Percentiles rank a stretch among this genome's conserved stretches.
Conservation (phyloP, 2,888 invertebrate species). For the Alcis repandata region DNA sequence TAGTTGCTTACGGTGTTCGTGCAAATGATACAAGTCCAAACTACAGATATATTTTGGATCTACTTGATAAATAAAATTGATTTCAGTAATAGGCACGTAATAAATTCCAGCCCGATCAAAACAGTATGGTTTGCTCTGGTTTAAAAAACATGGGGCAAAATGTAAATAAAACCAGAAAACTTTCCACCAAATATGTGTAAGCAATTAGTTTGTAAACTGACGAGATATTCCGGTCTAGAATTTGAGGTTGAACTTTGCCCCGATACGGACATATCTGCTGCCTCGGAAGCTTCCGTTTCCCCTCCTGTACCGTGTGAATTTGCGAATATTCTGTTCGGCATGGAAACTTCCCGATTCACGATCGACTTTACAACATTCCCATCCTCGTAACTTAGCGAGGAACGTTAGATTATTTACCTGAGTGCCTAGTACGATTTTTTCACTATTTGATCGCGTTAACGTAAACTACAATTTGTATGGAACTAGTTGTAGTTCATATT, state of each 20-base stretch:
- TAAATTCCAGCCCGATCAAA: not conserved
- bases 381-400: not conserved
- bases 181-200: too few species aligned
- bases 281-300: not conserved
- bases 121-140: too few species aligned
- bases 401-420: too few species aligned
- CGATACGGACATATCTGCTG: not conserved
- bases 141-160: not conserved
- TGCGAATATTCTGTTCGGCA: not conserved
- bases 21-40: not conserved
- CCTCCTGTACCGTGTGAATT: not conserved
- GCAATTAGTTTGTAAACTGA: not conserved
- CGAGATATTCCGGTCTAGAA: not conserved
- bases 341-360: not conserved
- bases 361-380: not conserved
- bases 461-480: too few species aligned
- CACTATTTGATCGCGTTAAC: too few species aligned
- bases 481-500: too few species aligned
- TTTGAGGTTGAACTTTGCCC: not conserved
- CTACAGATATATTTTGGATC: not conserved
- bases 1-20: slow-evolving; percentile 65
- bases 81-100: not conserved
- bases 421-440: too few species aligned
- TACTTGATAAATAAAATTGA: not conserved
- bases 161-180: too few species aligned